Evolutionary conservation across 1,140 invertebrate genomes (phyloP).

Genomic region (Physella acuta): DNA sequence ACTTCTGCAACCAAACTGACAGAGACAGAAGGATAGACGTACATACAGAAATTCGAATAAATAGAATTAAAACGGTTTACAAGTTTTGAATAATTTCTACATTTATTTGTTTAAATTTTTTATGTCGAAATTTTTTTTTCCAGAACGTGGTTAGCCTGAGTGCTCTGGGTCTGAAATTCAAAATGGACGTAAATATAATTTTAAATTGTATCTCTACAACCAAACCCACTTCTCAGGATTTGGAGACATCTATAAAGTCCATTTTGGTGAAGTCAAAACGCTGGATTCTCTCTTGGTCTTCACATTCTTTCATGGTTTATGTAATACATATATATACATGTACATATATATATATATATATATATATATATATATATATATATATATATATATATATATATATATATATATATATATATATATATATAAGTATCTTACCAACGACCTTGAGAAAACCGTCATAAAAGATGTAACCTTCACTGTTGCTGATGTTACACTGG

Average conservation of each 20-base stretch:
- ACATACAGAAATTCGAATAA: no score
- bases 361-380: neutral
- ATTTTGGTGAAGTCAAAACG: neutral
- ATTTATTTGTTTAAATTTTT: no score
- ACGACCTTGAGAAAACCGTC: constrained; percentile 6
- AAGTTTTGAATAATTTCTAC: no score
- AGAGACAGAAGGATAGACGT: no score
- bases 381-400: neutral
- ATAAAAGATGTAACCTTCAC: constrained; percentile 14
- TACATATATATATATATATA: neutral
- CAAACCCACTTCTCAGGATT: no score
- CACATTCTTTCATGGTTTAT: neutral
- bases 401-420: neutral
- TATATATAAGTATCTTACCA: neutral
- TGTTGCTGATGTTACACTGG: constrained; percentile 14
- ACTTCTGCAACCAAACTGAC: no score
- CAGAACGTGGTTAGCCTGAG: no score
- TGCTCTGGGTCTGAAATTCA: no score
- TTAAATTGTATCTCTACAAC: no score
- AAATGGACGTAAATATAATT: no score
- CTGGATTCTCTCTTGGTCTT: neutral
- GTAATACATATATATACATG: neutral
- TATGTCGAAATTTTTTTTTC: no score
- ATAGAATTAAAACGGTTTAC: no score
- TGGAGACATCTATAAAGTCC: neutral